Evolutionary conservation across 2,113 vertebrate species (phyloP), one percentile per base, ranked within the genome.

Genomic region (Cyanistes caeruleus): DNA sequence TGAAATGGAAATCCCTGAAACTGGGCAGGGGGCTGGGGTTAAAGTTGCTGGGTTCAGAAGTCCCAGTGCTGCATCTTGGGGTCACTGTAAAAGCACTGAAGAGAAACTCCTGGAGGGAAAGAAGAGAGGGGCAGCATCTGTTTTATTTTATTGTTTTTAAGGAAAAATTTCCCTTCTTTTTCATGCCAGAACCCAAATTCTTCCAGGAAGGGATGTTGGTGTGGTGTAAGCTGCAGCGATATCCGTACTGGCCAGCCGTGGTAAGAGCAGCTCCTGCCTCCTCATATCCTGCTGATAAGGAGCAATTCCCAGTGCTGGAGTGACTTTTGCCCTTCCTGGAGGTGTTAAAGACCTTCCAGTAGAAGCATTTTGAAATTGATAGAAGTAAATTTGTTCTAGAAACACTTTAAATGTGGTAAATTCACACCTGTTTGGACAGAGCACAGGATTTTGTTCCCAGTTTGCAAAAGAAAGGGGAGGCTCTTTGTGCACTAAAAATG

Each of bases 221-320:
- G 43, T 98, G 98, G 98, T 98, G 98, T 97, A 98, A 98, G 59
- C 83, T 98, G 74, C 86, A 96, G n/a, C 96, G 97, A 14, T 98
- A 97, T 4, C 98, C 98, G 0, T 98, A 98, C 46, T 98, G 98
- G 98, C 98, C 98, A 31, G 97, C 98, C 2, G 96, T 98, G 98
- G 98, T 98, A 96, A 98, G 98, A 89, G 20, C 48, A 76, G 43
- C 82, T 81, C 6, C 55, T 16, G n/a, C 44, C 52, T 27, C 28
- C 44, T 39, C 62, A 2, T 1, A 33, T 33, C 69, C 24, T 39
- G 48, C 35, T 79, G 62, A 43, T 12, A 20, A 33, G 27, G 67
- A 49, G n/a, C 72, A 25, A 12, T 68, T 80, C 15, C 11, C 3
- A 2, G 1, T 13, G n/a, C 78, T 64, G 13, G 7, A 14, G 58